These are phyloP conservation scores for Pedionomus torquatus DNA, from an alignment of 2,113 vertebrate species.

Conservation along the genomic window DNA sequence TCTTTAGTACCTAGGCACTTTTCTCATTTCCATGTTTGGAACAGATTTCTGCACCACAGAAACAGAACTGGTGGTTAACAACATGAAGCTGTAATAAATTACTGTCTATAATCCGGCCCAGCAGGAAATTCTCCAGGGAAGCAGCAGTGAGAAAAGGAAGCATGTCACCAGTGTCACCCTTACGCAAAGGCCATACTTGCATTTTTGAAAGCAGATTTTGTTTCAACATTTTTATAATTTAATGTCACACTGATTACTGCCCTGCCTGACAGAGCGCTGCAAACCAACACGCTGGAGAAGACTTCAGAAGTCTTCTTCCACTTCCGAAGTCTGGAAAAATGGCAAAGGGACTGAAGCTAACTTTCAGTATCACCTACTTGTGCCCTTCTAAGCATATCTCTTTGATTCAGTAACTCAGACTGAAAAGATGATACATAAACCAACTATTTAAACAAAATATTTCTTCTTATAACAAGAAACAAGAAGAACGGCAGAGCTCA, in stretches of 20 bases:
- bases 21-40: slow-evolving; percentile 18
- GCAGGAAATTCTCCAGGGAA: slow-evolving; percentile 41
- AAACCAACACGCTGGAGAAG: not conserved
- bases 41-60: not conserved
- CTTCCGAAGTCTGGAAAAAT: not conserved
- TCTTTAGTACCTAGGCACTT: not conserved
- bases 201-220: slow-evolving; percentile 2
- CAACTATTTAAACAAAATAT: not conserved
- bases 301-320: no score
- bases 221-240: not conserved
- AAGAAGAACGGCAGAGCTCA: not conserved
- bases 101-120: not conserved
- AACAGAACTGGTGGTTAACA: not conserved
- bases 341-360: not conserved
- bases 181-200: not conserved
- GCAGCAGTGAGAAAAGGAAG: slow-evolving; percentile 18
- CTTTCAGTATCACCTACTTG: not conserved
- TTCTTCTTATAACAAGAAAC: not conserved
- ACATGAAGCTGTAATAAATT: slow-evolving; percentile 22
- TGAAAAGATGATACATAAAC: not conserved
- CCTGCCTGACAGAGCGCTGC: not conserved
- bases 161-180: not conserved
- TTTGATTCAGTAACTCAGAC: not conserved
- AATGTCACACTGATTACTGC: not conserved
- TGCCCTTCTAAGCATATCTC: not conserved